These are phyloP conservation scores for Acanthopagrus latus DNA, from an alignment of 2,797 vertebrate species.

Conservation along the genomic window DNA sequence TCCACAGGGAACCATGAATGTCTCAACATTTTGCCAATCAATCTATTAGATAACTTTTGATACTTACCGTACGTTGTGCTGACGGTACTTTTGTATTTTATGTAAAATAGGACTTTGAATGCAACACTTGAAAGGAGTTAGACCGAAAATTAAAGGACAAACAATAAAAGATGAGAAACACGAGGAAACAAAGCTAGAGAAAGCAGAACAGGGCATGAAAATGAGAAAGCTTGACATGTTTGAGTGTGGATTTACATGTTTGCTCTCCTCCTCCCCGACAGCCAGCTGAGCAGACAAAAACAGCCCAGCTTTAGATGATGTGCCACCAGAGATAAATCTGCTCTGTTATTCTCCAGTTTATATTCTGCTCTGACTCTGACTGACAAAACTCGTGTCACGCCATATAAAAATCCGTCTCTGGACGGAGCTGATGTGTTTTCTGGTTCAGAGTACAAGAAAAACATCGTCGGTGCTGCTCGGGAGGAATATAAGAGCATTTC, in stretches of 20 bases:
- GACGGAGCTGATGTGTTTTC: constrained; percentile 54
- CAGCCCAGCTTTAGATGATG: constrained; percentile 35
- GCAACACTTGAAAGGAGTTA: no score
- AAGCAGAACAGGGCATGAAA: constrained; percentile 27
- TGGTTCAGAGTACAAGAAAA: constrained; percentile 27
- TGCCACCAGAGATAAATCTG: constrained; percentile 34
- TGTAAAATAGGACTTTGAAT: not conserved
- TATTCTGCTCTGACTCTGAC: constrained; percentile 18
- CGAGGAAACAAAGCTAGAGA: constrained; percentile 3
- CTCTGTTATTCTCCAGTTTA: not conserved
- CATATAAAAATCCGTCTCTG: constrained; percentile 8
- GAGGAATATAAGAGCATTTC: not conserved
- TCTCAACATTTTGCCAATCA: no score
- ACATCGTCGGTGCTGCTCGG: constrained; percentile 9
- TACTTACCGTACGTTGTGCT: not conserved
- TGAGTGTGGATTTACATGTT: constrained; percentile 52
- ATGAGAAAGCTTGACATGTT: constrained; percentile 48
- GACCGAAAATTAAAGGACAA: not conserved
- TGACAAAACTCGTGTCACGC: not conserved
- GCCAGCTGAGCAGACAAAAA: constrained; percentile 64
- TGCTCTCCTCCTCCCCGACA: constrained; percentile 32
- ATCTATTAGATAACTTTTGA: not conserved
- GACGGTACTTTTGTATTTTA: not conserved
- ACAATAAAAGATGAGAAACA: not conserved
- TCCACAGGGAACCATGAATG: no score